These are phyloP conservation scores for Butorides virescens DNA, from an alignment of 2,113 vertebrate species.

Conservation along the genomic window DNA sequence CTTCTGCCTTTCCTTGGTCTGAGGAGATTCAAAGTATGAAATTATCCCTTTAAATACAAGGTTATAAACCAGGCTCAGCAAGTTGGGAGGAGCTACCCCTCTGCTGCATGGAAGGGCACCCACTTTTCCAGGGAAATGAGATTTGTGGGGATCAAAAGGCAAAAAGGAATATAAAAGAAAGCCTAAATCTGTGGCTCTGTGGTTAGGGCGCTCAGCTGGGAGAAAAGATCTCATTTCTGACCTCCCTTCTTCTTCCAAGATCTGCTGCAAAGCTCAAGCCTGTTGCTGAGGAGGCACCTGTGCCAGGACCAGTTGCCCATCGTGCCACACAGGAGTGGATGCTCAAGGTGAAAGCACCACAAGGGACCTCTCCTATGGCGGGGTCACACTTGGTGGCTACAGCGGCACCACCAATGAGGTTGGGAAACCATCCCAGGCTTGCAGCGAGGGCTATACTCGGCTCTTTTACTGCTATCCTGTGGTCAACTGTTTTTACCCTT, in stretches of 20 bases:
- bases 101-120: not conserved
- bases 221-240: not conserved
- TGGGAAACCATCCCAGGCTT: not conserved
- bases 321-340: rapidly evolving
- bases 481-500: not conserved
- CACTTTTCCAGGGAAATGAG: not conserved
- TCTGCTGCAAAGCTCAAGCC: not conserved
- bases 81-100: not conserved
- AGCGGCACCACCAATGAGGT: not conserved
- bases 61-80: not conserved
- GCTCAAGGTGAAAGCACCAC: rapidly evolving
- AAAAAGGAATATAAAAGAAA: not conserved
- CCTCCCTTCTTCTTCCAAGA: not conserved
- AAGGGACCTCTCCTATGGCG: not conserved
- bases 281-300: not conserved
- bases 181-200: not conserved
- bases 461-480: not conserved
- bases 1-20: not conserved
- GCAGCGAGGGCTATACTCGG: not conserved
- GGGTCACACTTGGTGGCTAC: not conserved
- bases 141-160: not conserved
- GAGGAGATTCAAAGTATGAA: not conserved
- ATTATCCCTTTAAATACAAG: constrained; percentile 19
- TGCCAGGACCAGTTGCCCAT: not conserved
- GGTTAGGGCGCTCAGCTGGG: not conserved